These are phyloP conservation scores for Thaumatotibia leucotreta DNA, from an alignment of 1,140 invertebrate species.

Conservation along the genomic window DNA sequence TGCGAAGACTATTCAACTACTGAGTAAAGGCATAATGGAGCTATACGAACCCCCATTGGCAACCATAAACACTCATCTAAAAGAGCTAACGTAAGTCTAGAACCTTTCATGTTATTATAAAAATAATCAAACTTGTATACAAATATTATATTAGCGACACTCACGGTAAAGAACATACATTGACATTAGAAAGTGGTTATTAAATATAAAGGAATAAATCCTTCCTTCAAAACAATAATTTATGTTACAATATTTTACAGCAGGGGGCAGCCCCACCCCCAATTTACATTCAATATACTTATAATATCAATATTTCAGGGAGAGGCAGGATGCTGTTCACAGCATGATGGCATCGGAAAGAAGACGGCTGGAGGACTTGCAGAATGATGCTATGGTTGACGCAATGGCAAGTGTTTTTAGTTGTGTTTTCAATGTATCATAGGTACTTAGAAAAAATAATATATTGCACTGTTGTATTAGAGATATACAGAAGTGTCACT, in stretches of 20 bases:
- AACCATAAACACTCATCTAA: conserved; percentile 63
- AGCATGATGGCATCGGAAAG: conserved; percentile 51
- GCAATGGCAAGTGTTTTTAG: conserved; percentile 38
- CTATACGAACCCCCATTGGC: conserved; percentile 60
- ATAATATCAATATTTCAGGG: conserved; percentile 35
- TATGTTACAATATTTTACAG: too few species aligned
- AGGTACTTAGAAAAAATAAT: too few species aligned
- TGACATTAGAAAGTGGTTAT: too few species aligned
- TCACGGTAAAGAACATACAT: too few species aligned
- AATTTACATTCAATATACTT: too few species aligned
- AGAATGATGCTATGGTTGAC: conserved; percentile 64
- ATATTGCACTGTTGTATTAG: too few species aligned
- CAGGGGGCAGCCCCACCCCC: too few species aligned
- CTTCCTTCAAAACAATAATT: too few species aligned
- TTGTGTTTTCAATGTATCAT: background rate
- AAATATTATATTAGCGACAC: too few species aligned
- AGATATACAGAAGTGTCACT: too few species aligned
- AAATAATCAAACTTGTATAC: too few species aligned
- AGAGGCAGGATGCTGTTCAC: conserved; percentile 61
- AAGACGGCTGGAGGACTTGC: conserved; percentile 53
- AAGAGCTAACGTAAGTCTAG: conserved; percentile 60
- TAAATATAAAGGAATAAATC: too few species aligned
- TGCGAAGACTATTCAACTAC: conserved; percentile 47
- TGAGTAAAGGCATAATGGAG: conserved; percentile 60
- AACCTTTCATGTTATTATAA: background rate